These are phyloP conservation scores for Caenorhabditis brenneri DNA, from an alignment of 1,140 invertebrate genomes.

Conservation along the genomic window DNA sequence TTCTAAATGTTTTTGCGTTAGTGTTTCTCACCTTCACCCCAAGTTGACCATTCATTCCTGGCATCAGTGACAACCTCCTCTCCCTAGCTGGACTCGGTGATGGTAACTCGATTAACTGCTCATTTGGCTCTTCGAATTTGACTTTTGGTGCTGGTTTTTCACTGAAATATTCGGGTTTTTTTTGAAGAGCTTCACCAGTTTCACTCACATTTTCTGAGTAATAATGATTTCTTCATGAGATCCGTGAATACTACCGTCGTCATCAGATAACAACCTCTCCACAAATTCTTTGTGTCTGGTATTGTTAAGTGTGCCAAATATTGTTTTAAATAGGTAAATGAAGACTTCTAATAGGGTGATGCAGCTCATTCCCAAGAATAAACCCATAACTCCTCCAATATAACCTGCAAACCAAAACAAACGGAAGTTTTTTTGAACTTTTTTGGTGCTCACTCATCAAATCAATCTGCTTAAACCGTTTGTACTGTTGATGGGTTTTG, in stretches of 20 bases:
- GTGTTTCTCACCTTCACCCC: not conserved
- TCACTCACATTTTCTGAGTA: conserved; percentile 11
- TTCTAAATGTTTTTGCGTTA: not conserved
- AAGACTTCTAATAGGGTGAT: conserved; percentile 54
- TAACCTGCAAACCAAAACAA: conserved; percentile 41
- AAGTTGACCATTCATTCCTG: not conserved
- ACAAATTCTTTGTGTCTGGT: conserved; percentile 39
- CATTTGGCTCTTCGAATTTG: not conserved
- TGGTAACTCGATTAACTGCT: too few species aligned
- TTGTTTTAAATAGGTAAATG: conserved; percentile 56
- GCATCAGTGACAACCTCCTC: not conserved
- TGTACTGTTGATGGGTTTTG: conserved; percentile 34
- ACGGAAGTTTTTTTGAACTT: not conserved
- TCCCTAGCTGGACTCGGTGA: not conserved
- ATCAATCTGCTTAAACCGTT: conserved; percentile 53
- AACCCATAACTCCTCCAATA: conserved; percentile 53
- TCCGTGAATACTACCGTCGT: conserved; percentile 31
- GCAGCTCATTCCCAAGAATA: conserved; percentile 57
- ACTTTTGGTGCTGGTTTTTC: not conserved
- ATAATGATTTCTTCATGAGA: conserved; percentile 55
- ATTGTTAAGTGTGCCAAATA: conserved; percentile 52
- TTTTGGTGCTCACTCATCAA: conserved; percentile 48
- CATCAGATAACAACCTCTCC: conserved; percentile 35
- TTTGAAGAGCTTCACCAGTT: not conserved
- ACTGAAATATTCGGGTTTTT: not conserved